Evolutionary conservation across 1,140 invertebrate genomes (phyloP), one percentile per base, ranked within the genome.

Genomic region (Brachionus asplanchnoidis): DNA sequence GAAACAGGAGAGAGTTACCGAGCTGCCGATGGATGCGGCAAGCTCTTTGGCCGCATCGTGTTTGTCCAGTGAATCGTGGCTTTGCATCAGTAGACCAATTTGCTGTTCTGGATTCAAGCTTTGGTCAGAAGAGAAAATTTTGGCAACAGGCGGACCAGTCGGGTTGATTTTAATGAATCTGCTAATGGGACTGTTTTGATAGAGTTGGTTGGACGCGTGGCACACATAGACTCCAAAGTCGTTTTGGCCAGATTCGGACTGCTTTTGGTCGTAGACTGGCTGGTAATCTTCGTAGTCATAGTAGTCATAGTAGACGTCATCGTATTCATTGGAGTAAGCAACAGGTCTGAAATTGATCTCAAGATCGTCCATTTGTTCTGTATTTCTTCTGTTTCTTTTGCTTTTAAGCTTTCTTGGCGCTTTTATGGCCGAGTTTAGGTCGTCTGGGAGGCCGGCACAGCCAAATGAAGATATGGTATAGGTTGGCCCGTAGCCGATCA

Each of bases 161-260:
- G 79, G 79, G 7, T 82, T 82, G 17, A 82, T 42, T 65, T 82
- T 82, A 28, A 82, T 82, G 23, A 32, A 82, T 42, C 79, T 53
- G 12, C 32, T 9, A 44, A 42, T 82, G 20, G 5, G 4, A 17
- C 14, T 56, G n/a, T 60, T 14, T 65, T n/a, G 40, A 11, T 68
- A 23, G 60, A 65, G 7, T n/a, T 46, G 32, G 32, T 82, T 82
- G 12, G 32, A 42, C 12, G 79, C 79, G 7, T 82, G 32, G 65
- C 79, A 82, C 3, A 82, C 42, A 36, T 82, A 82, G 17, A 82
- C 40, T 14, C 79, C 79, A 68, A 82, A 82, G 26, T 82, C 79
- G 40, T 32, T 82, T 11, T 20, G 12, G n/a, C 32, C 73, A 26
- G 40, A 11, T 1, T 28, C 23, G 46, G 20, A 12, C 12, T 77